A percentile compares a stretch with the other conserved stretches of the same genome.
phyloP scores from a whole-genome alignment of 2,797 vertebrate species.

The Lagorchestes hirsutus region DNA sequence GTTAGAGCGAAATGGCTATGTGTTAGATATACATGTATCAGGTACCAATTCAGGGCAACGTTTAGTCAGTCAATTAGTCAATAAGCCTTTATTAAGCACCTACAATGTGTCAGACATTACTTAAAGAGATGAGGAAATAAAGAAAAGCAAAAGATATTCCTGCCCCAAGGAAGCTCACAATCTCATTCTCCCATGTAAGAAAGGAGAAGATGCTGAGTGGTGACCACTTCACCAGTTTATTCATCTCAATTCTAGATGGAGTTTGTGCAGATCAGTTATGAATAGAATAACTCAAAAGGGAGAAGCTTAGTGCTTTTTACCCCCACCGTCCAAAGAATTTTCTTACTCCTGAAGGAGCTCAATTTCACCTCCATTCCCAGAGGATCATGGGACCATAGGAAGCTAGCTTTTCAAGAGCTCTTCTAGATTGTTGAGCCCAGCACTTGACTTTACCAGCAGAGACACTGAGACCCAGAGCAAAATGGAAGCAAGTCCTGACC shows the following conservation, averaged over 20 bases:
- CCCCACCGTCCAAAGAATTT: not conserved
- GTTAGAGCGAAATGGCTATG: not conserved
- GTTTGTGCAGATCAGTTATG: not conserved
- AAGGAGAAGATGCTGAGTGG: not conserved
- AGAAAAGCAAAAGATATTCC: not conserved
- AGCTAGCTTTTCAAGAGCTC: not conserved
- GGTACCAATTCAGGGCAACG: not conserved
- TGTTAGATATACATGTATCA: not conserved
- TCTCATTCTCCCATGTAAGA: not conserved
- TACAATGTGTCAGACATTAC: not conserved
- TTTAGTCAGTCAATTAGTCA: not conserved
- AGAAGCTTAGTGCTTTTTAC: not conserved
- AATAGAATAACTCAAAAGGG: not conserved
- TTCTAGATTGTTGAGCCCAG: not conserved
- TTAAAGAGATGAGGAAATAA: not conserved
- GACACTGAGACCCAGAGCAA: not conserved
- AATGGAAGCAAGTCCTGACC: not conserved
- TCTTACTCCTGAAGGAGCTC: not conserved
- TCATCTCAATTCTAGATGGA: not conserved
- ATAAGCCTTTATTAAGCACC: not conserved
- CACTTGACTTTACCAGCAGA: not conserved
- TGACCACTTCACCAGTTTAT: not conserved
- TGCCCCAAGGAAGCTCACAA: not conserved
- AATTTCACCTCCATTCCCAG: not conserved
- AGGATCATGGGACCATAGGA: not conserved